Percentiles rank a stretch among this genome's conserved stretches.
These are phyloP conservation scores for Cisticola juncidis DNA, from an alignment of 2,113 vertebrate genomes.

Conservation along the genomic window DNA sequence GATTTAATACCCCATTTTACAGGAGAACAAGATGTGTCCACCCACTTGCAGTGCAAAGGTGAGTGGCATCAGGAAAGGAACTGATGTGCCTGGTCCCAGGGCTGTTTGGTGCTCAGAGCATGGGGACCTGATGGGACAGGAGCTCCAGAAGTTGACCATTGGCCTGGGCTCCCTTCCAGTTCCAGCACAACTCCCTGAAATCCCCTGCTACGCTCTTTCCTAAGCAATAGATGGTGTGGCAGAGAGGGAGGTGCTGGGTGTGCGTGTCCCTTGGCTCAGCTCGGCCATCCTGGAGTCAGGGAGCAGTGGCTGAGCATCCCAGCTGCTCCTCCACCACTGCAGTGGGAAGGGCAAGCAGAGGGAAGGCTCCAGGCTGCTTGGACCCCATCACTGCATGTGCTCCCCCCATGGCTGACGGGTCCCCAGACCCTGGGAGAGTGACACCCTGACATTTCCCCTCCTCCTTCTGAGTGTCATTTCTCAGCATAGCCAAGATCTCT, in stretches of 20 bases:
- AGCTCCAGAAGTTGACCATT: not conserved
- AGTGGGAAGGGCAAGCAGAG: not conserved
- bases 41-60: accelerated
- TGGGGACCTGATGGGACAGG: accelerated
- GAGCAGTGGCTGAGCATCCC: not conserved
- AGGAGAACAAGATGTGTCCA: not conserved
- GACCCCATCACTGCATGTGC: not conserved
- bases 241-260: not conserved
- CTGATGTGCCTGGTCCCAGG: not conserved
- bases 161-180: not conserved
- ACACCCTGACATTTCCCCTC: constrained; percentile 1
- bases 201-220: not conserved
- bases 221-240: not conserved
- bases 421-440: not conserved
- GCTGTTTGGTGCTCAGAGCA: not conserved
- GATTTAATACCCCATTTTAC: not conserved
- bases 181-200: not conserved
- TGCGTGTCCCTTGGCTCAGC: not conserved
- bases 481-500: not conserved
- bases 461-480: constrained; percentile 10
- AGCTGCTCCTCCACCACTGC: accelerated
- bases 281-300: accelerated
- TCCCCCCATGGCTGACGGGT: accelerated
- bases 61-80: not conserved
- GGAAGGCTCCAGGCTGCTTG: not conserved